phyloP scores from a whole-genome alignment of 2,888 invertebrate genomes.

The Drosophila borborema region DNA sequence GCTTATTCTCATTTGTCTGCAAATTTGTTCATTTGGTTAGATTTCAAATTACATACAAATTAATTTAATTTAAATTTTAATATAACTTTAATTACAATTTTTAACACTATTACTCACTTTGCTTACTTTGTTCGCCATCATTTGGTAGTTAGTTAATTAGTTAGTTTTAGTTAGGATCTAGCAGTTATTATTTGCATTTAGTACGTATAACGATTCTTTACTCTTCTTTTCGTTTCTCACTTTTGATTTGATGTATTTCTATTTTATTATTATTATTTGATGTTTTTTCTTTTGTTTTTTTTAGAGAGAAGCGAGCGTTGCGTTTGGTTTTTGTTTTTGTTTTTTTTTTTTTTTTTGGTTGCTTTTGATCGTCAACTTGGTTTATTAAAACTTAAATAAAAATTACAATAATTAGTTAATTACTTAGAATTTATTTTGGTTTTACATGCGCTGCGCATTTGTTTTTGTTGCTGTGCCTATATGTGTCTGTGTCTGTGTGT shows the following conservation, averaged over 20 bases:
- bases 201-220: slow-evolving; percentile 57
- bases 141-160: slow-evolving; percentile 52
- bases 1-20: slow-evolving; percentile 25
- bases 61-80: slow-evolving; percentile 42
- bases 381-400: slow-evolving; percentile 78
- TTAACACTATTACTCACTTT: slow-evolving; percentile 72
- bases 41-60: slow-evolving; percentile 60
- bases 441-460: slow-evolving; percentile 82
- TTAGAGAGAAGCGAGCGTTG: slow-evolving; percentile 58
- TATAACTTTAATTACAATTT: slow-evolving; percentile 41
- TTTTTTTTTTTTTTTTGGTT: slow-evolving; percentile 40
- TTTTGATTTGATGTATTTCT: slow-evolving; percentile 29
- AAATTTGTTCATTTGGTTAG: slow-evolving; percentile 26
- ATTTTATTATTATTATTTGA: background rate
- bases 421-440: slow-evolving; percentile 75
- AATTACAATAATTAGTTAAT: slow-evolving; percentile 68
- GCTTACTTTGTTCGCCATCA: slow-evolving; percentile 53
- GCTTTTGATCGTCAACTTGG: slow-evolving; percentile 78
- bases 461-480: slow-evolving; percentile 72
- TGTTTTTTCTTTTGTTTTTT: slow-evolving; percentile 25
- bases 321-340: slow-evolving; percentile 23
- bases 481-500: slow-evolving; percentile 42
- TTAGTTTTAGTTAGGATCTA: slow-evolving; percentile 58
- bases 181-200: slow-evolving; percentile 60
- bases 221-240: slow-evolving; percentile 13